A percentile compares a stretch with the other conserved stretches of the same genome.
phyloP scores from a whole-genome alignment of 2,797 vertebrate genomes.

The Lerista edwardsae region DNA sequence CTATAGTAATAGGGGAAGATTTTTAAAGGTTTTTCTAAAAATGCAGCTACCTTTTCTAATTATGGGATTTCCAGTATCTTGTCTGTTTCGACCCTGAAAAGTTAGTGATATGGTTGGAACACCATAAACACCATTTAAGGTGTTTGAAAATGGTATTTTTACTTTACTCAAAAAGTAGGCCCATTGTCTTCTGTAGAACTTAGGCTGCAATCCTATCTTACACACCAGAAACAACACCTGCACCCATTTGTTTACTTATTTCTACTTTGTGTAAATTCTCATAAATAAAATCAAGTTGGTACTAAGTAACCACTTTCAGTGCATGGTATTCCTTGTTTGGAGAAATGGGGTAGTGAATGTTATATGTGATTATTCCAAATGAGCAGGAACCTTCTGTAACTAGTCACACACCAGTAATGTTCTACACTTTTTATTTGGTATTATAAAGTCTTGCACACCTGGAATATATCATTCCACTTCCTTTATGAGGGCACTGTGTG shows the following conservation, averaged over 20 bases:
- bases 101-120: neutral
- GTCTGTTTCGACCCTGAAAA: neutral
- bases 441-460: neutral
- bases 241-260: neutral
- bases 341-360: neutral
- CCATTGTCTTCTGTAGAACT: too few relatives aligned
- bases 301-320: neutral
- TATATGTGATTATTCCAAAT: neutral
- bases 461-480: neutral
- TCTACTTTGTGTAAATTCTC: neutral
- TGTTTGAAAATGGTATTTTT: too few relatives aligned
- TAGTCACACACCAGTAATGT: neutral
- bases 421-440: neutral
- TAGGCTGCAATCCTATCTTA: too few relatives aligned
- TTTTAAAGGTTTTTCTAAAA: too few relatives aligned
- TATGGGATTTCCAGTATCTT: neutral
- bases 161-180: too few relatives aligned
- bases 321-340: neutral
- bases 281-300: neutral
- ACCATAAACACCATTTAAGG: too few relatives aligned
- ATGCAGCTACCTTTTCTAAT: neutral
- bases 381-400: neutral
- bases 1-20: too few relatives aligned
- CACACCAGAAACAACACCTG: too few relatives aligned
- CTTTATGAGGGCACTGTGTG: neutral